Percentiles rank a stretch among this genome's conserved stretches.
phyloP scores from a whole-genome alignment of 2,113 vertebrate genomes.

The Scomber scombrus region DNA sequence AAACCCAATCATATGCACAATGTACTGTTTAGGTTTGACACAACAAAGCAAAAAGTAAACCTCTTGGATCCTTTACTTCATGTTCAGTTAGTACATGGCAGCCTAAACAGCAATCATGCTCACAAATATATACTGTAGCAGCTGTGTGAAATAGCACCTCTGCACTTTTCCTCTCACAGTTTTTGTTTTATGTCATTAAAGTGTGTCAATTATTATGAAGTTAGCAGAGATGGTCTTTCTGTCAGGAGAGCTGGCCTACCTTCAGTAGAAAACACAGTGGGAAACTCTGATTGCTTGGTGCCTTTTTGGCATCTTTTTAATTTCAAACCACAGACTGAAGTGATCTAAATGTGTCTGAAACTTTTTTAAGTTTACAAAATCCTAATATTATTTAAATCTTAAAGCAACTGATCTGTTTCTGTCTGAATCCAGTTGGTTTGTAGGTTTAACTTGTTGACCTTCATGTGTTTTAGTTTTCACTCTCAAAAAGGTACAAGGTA shows the following conservation, averaged over 20 bases:
- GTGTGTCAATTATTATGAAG: slow-evolving; percentile 41
- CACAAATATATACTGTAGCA: slow-evolving; percentile 11
- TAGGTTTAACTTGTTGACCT: neutral
- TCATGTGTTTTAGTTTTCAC: neutral
- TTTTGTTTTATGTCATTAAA: slow-evolving; percentile 18
- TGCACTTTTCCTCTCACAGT: neutral
- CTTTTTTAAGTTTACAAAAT: neutral
- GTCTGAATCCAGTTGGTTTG: neutral
- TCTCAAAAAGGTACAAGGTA: neutral
- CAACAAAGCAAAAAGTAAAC: too few relatives aligned
- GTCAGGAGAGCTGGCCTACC: slow-evolving; percentile 17
- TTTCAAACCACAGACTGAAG: neutral
- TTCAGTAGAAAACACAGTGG: slow-evolving; percentile 35
- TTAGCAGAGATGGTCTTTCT: slow-evolving; percentile 17
- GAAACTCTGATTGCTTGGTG: neutral
- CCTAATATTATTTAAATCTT: neutral
- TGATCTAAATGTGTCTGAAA: neutral
- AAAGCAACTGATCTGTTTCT: neutral
- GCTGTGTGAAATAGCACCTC: slow-evolving; percentile 17
- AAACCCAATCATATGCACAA: too few relatives aligned
- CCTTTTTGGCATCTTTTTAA: neutral
- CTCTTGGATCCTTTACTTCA: neutral
- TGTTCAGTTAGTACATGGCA: neutral
- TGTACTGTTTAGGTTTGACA: too few relatives aligned
- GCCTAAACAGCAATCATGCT: neutral